These are phyloP conservation scores for Hippocampus abdominalis DNA, from an alignment of 2,113 vertebrate genomes.

Conservation along the genomic window DNA sequence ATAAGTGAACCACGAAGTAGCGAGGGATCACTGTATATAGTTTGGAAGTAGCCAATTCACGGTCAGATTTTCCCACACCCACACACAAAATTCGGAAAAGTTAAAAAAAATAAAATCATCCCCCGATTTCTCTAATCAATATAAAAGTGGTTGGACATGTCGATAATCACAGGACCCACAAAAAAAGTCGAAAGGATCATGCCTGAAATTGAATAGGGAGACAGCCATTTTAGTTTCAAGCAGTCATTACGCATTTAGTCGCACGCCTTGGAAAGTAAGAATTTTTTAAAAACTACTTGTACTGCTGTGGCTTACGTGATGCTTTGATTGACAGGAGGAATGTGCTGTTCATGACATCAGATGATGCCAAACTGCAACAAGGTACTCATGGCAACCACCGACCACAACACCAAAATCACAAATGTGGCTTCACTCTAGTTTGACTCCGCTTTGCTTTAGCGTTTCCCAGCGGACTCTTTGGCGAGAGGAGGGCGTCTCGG, in stretches of 20 bases:
- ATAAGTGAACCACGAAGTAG: no score
- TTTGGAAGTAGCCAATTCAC: no score
- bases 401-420: neutral
- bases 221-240: neutral
- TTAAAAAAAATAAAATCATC: no score
- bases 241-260: neutral
- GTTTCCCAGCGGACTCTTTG: neutral
- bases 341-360: neutral
- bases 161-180: no score
- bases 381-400: neutral
- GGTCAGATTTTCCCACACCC: no score
- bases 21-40: no score
- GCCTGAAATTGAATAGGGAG: no score
- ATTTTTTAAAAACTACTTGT: neutral
- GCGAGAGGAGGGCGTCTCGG: neutral
- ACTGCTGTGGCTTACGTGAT: neutral
- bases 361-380: neutral
- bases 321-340: constrained; percentile 1
- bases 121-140: no score
- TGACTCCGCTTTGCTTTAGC: neutral
- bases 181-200: no score
- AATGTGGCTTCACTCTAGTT: neutral
- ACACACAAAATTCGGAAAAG: no score
- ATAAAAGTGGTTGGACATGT: no score
- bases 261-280: neutral